A percentile compares a stretch with the other conserved stretches of the same genome.
Evolutionary conservation across 2,797 vertebrate genomes (phyloP).

Genomic region (Gobionotothen gibberifrons): DNA sequence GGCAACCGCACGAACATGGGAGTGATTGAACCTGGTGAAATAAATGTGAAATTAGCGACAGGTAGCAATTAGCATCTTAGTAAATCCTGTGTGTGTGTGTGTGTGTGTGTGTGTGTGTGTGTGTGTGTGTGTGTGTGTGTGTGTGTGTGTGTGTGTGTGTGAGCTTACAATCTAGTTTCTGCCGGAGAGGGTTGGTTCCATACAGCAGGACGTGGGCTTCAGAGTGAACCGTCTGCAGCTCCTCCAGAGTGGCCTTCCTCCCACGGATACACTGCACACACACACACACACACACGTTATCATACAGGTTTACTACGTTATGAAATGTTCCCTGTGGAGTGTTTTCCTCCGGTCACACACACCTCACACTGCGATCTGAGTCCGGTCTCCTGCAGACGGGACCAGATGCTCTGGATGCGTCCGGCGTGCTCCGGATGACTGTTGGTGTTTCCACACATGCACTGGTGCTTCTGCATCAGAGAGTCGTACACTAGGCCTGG

Average conservation of each 20-base stretch:
- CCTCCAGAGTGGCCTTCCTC: constrained; percentile 94
- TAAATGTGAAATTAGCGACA: neutral
- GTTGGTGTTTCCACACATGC: constrained; percentile 95
- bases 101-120: neutral
- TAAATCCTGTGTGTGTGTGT: neutral
- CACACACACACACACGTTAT: constrained; percentile 21
- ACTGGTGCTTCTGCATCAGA: constrained; percentile 98
- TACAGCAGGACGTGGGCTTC: constrained; percentile 93
- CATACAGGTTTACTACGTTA: neutral
- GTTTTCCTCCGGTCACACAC: neutral
- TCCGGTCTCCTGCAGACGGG: constrained; percentile 96
- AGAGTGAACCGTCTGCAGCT: constrained; percentile 94
- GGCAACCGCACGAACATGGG: constrained; percentile 93
- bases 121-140: neutral
- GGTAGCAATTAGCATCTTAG: no score
- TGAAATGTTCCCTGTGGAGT: neutral
- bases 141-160: neutral
- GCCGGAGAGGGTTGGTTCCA: constrained; percentile 91
- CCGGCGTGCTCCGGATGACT: constrained; percentile 97
- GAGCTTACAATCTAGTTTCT: constrained; percentile 93
- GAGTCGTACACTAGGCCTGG: constrained; percentile 97
- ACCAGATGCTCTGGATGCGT: constrained; percentile 99
- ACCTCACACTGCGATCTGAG: constrained; percentile 97
- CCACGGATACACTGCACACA: constrained; percentile 90
- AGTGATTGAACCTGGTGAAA: constrained; percentile 88